Evolutionary conservation across 2,888 invertebrate species (phyloP), one percentile per base, ranked within the genome.

Genomic region (Seladonia tumulorum): DNA sequence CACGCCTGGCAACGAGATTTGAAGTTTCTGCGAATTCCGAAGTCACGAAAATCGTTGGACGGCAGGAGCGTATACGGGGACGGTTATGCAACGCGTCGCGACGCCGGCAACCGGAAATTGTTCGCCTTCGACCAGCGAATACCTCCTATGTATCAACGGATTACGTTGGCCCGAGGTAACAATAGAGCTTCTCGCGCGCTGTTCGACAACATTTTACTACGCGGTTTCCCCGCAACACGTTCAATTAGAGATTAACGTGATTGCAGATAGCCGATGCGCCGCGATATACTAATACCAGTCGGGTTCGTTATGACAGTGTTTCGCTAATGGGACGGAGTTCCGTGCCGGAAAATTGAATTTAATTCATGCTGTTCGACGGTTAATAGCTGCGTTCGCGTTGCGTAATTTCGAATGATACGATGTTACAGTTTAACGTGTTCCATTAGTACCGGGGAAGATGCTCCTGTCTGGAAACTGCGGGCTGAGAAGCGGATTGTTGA

Each of bases 241-340:
- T 81, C 66, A 73, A 82, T 82, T 76, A 75, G 81, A 76, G 63
- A 76, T 76, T 76, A 83, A 83, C 76, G 76, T 66, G 76, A 83
- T 83, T 83, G 57, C 68, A 81, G 76, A 47, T 76, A 49, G 68
- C 25, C 45, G 25, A 63, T 29, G 29, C 53, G 57, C 49, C 47
- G 60, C n/a, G 72, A n/a, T 25, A 73, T 53, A 66, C 53, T 47
- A 70, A 81, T 77, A 74, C 70, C 47, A 22, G 35, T 35, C 72
- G 49, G 49, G 72, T 49, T 73, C 60, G 49, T 75, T 49, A 60
- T 60, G 70, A 74, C 74, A 57, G n/a, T 60, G 74, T 74, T 75
- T 35, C 25, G 35, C 29, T 77, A 81, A 81, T 42, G 66, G 72
- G 45, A 75, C 76, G 22, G 8, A 49, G 29, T 25, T 66, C 22